These are phyloP conservation scores for Steinernema feltiae DNA, from an alignment of 1,140 invertebrate genomes.

Conservation along the genomic window DNA sequence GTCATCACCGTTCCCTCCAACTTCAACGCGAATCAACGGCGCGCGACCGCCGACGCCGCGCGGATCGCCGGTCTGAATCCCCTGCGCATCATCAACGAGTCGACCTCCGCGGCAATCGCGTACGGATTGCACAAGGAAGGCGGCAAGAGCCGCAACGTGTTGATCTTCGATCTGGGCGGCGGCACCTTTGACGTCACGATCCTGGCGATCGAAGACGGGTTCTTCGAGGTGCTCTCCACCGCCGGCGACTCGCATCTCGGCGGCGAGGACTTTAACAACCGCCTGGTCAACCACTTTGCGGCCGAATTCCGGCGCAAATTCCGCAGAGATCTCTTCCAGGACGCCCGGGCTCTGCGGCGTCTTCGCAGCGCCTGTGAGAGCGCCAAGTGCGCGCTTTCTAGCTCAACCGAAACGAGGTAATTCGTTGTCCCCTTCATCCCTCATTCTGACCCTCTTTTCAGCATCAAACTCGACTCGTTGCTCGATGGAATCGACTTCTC, in stretches of 20 bases:
- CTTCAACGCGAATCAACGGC: conserved; percentile 70
- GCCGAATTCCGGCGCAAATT: conserved; percentile 93
- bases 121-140: conserved; percentile 76
- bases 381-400: conserved; percentile 87
- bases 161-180: conserved; percentile 85
- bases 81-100: conserved; percentile 72
- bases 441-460: conserved; percentile 53
- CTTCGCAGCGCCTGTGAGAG: conserved; percentile 86
- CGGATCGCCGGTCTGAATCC: conserved; percentile 64
- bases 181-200: conserved; percentile 96
- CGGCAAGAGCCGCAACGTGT: conserved; percentile 61
- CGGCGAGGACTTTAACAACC: conserved; percentile 93
- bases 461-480: conserved; percentile 86
- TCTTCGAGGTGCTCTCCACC: conserved; percentile 87
- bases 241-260: conserved; percentile 93
- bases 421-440: background rate
- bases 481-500: conserved; percentile 94
- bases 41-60: conserved; percentile 72
- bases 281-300: conserved; percentile 89
- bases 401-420: conserved; percentile 75
- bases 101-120: conserved; percentile 74
- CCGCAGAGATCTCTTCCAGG: conserved; percentile 75
- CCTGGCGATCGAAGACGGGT: conserved; percentile 86
- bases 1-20: conserved; percentile 60
- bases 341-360: conserved; percentile 83